Percentiles rank a stretch among this genome's conserved stretches.
These are phyloP conservation scores for Orius laevigatus DNA, from an alignment of 1,140 invertebrate genomes.

Conservation along the genomic window DNA sequence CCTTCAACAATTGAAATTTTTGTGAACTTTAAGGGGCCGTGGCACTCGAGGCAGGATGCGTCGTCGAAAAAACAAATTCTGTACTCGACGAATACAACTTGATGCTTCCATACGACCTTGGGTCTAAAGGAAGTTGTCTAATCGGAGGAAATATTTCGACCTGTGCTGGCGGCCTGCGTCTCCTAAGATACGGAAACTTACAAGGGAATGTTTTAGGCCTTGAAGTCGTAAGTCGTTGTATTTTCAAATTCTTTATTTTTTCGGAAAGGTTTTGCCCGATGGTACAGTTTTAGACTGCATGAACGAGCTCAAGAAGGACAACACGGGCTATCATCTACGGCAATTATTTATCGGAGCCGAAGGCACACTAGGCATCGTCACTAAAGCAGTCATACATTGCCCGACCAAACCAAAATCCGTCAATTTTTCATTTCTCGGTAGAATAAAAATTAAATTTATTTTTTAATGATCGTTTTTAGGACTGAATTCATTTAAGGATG, in stretches of 20 bases:
- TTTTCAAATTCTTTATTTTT: too few species aligned
- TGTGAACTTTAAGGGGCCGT: constrained; percentile 53
- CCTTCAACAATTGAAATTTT: neutral
- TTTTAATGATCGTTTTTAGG: constrained; percentile 30
- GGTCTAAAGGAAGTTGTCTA: constrained; percentile 90
- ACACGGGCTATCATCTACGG: constrained; percentile 43
- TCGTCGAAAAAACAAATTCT: constrained; percentile 73
- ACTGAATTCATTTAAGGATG: constrained; percentile 52
- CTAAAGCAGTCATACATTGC: constrained; percentile 72
- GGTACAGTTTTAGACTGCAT: constrained; percentile 6
- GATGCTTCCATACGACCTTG: constrained; percentile 90
- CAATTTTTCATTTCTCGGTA: constrained; percentile 75
- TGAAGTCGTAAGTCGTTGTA: constrained; percentile 54
- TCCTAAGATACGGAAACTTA: constrained; percentile 88
- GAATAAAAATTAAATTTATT: neutral
- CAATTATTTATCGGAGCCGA: constrained; percentile 48
- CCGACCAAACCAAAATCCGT: constrained; percentile 60
- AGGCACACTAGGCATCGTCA: constrained; percentile 36
- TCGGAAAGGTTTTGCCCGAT: constrained; percentile 6
- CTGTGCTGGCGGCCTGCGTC: constrained; percentile 83
- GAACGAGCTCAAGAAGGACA: constrained; percentile 36
- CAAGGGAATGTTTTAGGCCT: constrained; percentile 82
- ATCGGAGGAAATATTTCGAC: constrained; percentile 95
- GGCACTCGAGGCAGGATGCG: constrained; percentile 79
- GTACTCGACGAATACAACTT: constrained; percentile 41